Conservation (phyloP, 2,888 invertebrate genomes). For the Eilema griseolum region DNA sequence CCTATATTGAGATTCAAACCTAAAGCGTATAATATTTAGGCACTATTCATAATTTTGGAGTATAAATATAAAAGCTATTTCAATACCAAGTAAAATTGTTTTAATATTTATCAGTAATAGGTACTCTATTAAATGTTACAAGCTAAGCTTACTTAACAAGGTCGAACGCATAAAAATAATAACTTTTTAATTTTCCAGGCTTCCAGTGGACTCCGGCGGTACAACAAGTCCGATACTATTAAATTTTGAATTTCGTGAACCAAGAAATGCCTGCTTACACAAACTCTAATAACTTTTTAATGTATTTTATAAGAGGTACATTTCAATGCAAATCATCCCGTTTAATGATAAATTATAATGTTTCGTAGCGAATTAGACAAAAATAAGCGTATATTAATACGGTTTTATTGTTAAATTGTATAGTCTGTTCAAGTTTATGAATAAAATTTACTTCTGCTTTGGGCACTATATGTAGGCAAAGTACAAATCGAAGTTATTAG, state of each 20-base stretch:
- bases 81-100: neutral
- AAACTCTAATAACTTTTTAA: conserved; percentile 33
- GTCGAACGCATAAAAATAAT: conserved; percentile 14
- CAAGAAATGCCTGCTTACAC: conserved; percentile 43
- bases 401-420: conserved; percentile 25
- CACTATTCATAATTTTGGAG: neutral
- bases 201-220: conserved; percentile 64
- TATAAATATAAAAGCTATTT: neutral
- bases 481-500: conserved; percentile 33
- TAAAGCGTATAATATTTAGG: no score
- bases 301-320: conserved; percentile 32
- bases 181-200: conserved; percentile 59
- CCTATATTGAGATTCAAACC: no score
- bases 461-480: conserved; percentile 27
- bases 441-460: conserved; percentile 7
- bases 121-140: neutral
- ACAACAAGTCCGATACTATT: conserved; percentile 60
- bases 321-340: conserved; percentile 31
- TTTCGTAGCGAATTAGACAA: conserved; percentile 30
- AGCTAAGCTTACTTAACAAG: conserved; percentile 10
- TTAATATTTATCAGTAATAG: neutral
- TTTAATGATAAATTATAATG: conserved; percentile 24
- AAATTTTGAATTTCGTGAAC: conserved; percentile 38
- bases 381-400: conserved; percentile 20
- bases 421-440: conserved; percentile 22